Evolutionary conservation across 1,140 invertebrate species (phyloP).

Genomic region (Rhizoglyphus robini): DNA sequence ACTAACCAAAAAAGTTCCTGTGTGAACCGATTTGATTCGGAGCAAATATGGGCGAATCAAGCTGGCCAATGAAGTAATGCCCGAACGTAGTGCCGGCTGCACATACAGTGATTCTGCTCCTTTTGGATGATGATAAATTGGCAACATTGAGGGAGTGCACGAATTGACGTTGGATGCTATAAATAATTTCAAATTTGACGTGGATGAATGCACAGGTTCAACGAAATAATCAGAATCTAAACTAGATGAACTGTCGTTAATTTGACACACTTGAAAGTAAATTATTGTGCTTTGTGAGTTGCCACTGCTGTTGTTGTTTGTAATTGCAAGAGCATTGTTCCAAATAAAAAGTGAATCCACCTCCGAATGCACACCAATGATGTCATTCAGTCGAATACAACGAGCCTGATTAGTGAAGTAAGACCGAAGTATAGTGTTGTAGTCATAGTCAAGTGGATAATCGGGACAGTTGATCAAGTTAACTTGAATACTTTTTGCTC

Average conservation of each 20-base stretch:
- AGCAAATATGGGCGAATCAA: neutral
- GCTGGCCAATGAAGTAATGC: neutral
- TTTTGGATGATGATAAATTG: conserved; percentile 11
- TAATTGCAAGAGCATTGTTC: neutral
- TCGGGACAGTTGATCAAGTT: conserved; percentile 7
- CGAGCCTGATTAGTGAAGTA: neutral
- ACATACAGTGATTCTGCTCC: neutral
- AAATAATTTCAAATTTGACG: neutral
- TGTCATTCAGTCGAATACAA: conserved; percentile 9
- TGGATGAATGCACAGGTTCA: too few relatives aligned
- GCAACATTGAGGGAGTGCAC: conserved; percentile 20
- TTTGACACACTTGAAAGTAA: conserved; percentile 20
- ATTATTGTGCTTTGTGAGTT: conserved; percentile 16
- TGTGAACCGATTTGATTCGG: conserved; percentile 12
- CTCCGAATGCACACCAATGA: neutral
- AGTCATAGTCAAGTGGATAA: conserved; percentile 17
- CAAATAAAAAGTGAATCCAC: neutral
- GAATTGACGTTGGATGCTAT: conserved; percentile 19
- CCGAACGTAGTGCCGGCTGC: neutral
- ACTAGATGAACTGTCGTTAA: neutral
- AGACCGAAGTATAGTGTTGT: neutral
- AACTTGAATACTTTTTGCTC: neutral
- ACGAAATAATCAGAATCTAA: neutral
- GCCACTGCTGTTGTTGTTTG: neutral
- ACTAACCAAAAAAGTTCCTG: conserved; percentile 12